Conservation (phyloP, 2,797 vertebrate genomes). For the Scyliorhinus canicula region DNA sequence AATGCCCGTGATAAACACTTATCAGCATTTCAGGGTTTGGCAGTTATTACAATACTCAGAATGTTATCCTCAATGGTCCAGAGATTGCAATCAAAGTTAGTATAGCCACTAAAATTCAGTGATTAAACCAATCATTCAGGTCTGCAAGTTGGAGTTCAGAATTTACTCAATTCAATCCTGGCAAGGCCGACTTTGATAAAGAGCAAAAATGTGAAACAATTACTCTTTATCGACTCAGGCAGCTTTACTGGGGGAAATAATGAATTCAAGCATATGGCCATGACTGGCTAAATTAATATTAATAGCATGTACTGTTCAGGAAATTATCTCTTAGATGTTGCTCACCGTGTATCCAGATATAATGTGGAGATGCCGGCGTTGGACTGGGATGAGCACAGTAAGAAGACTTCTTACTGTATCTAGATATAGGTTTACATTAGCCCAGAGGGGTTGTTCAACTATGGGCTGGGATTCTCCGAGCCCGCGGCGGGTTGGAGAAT, state of each 20-base stretch:
- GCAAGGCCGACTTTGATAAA: not conserved
- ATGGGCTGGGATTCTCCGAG: no score
- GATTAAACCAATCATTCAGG: not conserved
- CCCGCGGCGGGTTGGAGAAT: no score
- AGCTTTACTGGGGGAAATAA: not conserved
- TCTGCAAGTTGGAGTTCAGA: not conserved
- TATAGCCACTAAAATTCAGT: not conserved
- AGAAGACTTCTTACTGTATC: no score
- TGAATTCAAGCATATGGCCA: not conserved
- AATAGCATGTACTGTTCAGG: not conserved
- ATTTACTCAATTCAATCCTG: not conserved
- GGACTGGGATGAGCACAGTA: no score
- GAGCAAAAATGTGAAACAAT: not conserved
- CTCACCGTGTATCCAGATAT: not conserved
- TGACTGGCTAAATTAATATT: not conserved
- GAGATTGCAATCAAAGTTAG: not conserved
- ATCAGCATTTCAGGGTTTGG: not conserved
- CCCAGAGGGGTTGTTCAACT: no score
- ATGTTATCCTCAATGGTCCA: not conserved
- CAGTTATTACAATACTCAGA: not conserved
- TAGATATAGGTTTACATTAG: not conserved
- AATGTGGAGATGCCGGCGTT: no score
- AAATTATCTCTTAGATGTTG: not conserved
- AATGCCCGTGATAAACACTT: not conserved
- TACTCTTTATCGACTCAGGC: not conserved